Conservation (phyloP, 1,140 invertebrate genomes). For the Penaeus chinensis region DNA sequence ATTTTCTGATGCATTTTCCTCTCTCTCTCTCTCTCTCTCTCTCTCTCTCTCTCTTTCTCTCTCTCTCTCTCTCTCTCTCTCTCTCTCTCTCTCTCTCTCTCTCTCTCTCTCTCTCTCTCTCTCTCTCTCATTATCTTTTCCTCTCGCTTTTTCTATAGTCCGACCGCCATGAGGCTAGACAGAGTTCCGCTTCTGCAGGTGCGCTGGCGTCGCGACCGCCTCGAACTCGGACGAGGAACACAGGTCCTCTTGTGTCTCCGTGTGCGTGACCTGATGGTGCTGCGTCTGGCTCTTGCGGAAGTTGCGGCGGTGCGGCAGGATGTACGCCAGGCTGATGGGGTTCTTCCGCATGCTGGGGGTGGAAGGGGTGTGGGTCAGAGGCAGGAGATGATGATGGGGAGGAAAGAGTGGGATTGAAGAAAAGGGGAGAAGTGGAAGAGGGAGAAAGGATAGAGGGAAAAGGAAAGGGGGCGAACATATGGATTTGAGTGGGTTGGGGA, state of each 20-base stretch:
- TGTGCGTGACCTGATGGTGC: conserved; percentile 47
- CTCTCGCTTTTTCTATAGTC: background rate
- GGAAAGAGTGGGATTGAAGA: no score
- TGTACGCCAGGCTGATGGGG: conserved; percentile 42
- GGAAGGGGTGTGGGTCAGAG: background rate
- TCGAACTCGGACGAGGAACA: conserved; percentile 44
- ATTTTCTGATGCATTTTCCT: no score
- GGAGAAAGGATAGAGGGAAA: no score
- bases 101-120: background rate
- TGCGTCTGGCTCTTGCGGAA: conserved; percentile 31
- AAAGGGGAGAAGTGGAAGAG: no score
- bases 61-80: no score
- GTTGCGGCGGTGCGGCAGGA: conserved; percentile 39
- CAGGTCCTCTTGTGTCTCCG: conserved; percentile 51
- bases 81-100: background rate
- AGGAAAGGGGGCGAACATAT: no score
- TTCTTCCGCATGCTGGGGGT: conserved; percentile 39
- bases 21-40: no score
- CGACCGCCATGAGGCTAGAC: conserved; percentile 22
- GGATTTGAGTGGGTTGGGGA: no score
- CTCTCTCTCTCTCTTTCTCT: no score
- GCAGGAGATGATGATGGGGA: no score
- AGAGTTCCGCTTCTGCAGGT: conserved; percentile 47
- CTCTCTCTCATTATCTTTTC: background rate
- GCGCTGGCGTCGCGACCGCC: conserved; percentile 15